Percentiles rank a stretch among this genome's conserved stretches.
Conservation (phyloP, 2,113 vertebrate genomes). For the Cryptomyrus ogoouensis region DNA sequence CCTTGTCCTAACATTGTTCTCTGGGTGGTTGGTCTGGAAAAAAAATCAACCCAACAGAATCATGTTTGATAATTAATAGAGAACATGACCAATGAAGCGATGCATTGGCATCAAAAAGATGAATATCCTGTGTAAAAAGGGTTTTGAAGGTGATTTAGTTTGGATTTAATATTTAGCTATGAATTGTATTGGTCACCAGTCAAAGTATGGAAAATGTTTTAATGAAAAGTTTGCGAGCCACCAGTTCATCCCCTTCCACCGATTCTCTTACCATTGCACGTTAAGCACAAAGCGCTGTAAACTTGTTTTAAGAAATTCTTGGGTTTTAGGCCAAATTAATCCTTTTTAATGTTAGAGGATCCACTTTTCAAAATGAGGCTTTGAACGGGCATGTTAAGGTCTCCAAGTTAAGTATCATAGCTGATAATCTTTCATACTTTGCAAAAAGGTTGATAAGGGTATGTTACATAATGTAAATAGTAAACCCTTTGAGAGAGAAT, state of each 20-base stretch:
- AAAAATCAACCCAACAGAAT: neutral
- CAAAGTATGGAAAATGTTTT: neutral
- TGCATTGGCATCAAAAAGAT: neutral
- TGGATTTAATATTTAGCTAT: neutral
- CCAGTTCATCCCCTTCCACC: neutral
- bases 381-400: conserved; percentile 50
- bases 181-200: neutral
- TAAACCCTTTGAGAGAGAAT: conserved; percentile 59
- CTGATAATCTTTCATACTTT: conserved; percentile 49
- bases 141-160: neutral
- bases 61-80: neutral
- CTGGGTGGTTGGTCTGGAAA: neutral
- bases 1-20: neutral
- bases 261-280: neutral
- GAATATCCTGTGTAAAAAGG: neutral
- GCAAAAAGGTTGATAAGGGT: conserved; percentile 46
- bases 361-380: conserved; percentile 1
- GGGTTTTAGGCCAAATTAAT: neutral
- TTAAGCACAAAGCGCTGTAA: neutral
- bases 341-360: neutral
- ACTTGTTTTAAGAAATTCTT: neutral
- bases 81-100: neutral
- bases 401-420: conserved; percentile 45
- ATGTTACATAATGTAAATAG: conserved; percentile 70
- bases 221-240: neutral